These are phyloP conservation scores for Shargacucullia verbasci DNA, from an alignment of 2,888 invertebrate genomes.

Conservation along the genomic window DNA sequence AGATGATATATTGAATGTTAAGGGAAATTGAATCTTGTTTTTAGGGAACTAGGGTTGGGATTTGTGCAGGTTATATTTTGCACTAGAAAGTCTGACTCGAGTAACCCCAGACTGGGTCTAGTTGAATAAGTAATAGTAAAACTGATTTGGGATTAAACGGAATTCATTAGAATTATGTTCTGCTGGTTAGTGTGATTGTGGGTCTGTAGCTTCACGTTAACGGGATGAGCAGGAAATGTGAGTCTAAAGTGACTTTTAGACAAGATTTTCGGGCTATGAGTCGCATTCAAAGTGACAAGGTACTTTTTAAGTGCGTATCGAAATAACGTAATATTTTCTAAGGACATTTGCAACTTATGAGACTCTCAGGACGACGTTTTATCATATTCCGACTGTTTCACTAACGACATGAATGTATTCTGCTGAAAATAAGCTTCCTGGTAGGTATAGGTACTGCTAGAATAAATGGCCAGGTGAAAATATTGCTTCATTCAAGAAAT, in stretches of 20 bases:
- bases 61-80: conserved; percentile 52
- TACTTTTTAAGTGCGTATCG: no score
- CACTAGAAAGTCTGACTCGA: conserved; percentile 71
- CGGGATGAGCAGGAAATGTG: conserved; percentile 13
- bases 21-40: conserved; percentile 65
- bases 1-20: conserved; percentile 26
- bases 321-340: no score
- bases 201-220: conserved; percentile 24
- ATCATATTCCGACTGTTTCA: no score
- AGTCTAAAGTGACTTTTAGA: neutral
- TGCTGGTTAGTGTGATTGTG: conserved; percentile 39
- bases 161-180: conserved; percentile 58
- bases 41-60: conserved; percentile 52
- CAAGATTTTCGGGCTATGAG: no score
- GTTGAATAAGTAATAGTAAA: conserved; percentile 75
- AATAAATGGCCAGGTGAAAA: no score
- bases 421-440: no score
- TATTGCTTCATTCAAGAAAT: no score
- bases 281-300: no score
- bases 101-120: conserved; percentile 67
- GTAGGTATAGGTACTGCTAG: no score
- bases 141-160: conserved; percentile 59
- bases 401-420: no score
- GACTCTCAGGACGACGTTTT: no score
- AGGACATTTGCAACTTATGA: no score